phyloP scores from a whole-genome alignment of 2,113 vertebrate species.

The Ammospiza nelsoni region DNA sequence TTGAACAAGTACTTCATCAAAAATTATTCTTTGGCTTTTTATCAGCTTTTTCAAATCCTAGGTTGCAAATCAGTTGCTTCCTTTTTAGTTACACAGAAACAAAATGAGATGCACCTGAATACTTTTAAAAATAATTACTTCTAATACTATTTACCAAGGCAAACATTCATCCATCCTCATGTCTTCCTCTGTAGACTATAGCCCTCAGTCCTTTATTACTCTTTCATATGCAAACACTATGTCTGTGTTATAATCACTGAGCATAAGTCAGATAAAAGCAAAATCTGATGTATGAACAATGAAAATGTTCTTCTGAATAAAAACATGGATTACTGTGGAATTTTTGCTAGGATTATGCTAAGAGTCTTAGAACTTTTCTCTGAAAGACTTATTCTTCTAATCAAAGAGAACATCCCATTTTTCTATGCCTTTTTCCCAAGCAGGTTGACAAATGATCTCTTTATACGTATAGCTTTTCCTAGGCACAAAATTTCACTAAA shows the following conservation, averaged over 20 bases:
- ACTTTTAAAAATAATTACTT: slow-evolving; percentile 36
- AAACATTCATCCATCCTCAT: background rate
- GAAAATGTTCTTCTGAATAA: slow-evolving; percentile 15
- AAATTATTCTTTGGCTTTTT: slow-evolving; percentile 37
- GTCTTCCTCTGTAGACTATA: background rate
- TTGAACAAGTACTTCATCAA: slow-evolving; percentile 19
- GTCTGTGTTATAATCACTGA: background rate
- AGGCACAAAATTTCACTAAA: background rate
- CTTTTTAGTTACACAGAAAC: slow-evolving; percentile 1
- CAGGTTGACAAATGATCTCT: background rate
- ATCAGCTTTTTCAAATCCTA: slow-evolving; percentile 56
- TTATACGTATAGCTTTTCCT: background rate
- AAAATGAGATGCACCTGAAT: slow-evolving; percentile 46
- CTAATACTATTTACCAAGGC: background rate
- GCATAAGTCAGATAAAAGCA: background rate
- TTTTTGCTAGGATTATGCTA: slow-evolving; percentile 4
- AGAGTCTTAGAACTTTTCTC: background rate
- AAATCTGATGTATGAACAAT: slow-evolving; percentile 5
- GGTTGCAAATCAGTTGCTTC: slow-evolving; percentile 19
- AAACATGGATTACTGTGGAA: background rate
- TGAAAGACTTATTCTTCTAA: slow-evolving; percentile 7
- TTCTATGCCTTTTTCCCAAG: background rate
- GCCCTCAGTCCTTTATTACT: background rate
- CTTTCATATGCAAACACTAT: background rate
- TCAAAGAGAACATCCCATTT: background rate